These are phyloP conservation scores for Pelobates cultripes DNA, from an alignment of 2,797 vertebrate genomes.

Conservation along the genomic window DNA sequence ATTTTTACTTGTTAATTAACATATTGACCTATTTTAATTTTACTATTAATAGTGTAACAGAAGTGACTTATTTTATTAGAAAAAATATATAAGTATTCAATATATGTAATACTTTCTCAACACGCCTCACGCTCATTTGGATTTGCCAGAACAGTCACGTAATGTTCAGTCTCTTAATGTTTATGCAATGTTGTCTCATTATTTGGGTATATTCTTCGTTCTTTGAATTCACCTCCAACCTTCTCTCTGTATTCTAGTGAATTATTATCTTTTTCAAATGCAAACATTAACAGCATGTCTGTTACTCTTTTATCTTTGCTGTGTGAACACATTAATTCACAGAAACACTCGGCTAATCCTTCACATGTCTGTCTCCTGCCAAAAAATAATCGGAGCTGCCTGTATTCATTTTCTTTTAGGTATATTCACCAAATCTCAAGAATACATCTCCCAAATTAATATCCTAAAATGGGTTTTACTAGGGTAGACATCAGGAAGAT, in stretches of 20 bases:
- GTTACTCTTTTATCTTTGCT: background rate
- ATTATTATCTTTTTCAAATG: conserved; percentile 42
- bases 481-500: no score
- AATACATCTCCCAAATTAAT: no score
- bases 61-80: background rate
- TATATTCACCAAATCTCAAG: no score
- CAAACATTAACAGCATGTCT: conserved; percentile 28
- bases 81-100: background rate
- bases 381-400: no score
- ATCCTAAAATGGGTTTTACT: no score
- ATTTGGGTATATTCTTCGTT: conserved; percentile 16
- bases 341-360: background rate
- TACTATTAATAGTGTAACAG: no score
- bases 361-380: background rate
- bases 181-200: conserved; percentile 22
- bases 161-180: conserved; percentile 20
- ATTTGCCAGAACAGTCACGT: conserved; percentile 15
- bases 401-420: no score
- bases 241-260: conserved; percentile 27
- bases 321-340: background rate
- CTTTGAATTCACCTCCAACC: conserved; percentile 29
- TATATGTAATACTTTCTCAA: background rate
- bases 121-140: conserved; percentile 32
- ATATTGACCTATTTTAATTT: no score
- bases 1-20: no score